These are phyloP conservation scores for Enteromius anoplus DNA, from an alignment of 2,797 vertebrate genomes.

Conservation along the genomic window DNA sequence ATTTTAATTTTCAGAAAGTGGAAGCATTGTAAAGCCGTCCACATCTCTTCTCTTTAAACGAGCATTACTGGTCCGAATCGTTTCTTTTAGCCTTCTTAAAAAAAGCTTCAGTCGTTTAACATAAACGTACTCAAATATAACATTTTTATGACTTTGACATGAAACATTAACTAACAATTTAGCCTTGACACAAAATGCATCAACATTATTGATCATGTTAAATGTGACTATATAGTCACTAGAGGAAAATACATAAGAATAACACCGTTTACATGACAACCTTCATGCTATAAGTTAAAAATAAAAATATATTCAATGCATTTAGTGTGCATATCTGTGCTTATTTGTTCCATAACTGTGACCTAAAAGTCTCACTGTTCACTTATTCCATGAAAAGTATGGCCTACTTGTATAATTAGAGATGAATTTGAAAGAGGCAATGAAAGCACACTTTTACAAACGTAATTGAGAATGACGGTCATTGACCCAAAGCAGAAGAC, in stretches of 20 bases:
- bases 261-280: neutral
- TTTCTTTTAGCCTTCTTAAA: neutral
- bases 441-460: neutral
- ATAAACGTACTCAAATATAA: neutral
- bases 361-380: neutral
- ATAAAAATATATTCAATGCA: neutral
- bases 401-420: neutral
- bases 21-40: neutral
- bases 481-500: slow-evolving; percentile 13
- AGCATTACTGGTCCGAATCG: neutral
- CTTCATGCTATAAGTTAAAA: neutral
- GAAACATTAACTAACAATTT: neutral
- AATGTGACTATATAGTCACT: neutral
- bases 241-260: neutral
- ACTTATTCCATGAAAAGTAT: neutral
- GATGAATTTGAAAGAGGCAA: neutral
- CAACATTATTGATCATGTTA: neutral
- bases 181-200: neutral
- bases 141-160: neutral
- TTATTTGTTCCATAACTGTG: neutral
- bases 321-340: neutral
- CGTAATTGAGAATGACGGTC: neutral
- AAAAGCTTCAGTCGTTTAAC: neutral
- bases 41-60: neutral
- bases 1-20: neutral